Evolutionary conservation across 2,113 vertebrate genomes (phyloP), one percentile per base, ranked within the genome.

Genomic region (Hemicordylus capensis): DNA sequence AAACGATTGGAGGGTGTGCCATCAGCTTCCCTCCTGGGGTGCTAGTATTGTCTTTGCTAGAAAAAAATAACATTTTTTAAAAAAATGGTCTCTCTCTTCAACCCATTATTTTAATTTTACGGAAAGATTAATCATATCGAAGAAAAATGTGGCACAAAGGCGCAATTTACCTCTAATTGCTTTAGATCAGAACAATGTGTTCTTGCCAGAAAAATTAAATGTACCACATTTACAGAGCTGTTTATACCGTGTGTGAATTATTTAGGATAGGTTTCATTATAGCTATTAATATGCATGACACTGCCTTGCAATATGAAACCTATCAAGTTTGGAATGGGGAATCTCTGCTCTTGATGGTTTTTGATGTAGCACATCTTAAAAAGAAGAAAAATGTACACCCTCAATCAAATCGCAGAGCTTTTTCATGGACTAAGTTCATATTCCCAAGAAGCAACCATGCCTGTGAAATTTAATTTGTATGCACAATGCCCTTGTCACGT

Each of bases 251-350:
- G 77, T 63, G n/a, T 91, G 86, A 93, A 89, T 93, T 92, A 90
- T 92, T 92, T 90, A 75, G 80, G 76, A 79, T 86, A 88, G 89
- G 51, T 91, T 95, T 92, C 84, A 88, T 92, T 92, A 80, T 86
- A n/a, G 75, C 69, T 74, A 89, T 93, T 92, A 93, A 93, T 92
- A 93, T 94, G 90, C 75, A 87, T 86, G 83, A 77, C 64, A 73
- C 9, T 80, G 64, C 83, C 81, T 69, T 87, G 76, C 87, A 83
- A 88, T 89, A 84, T 66, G 75, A 93, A 93, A 89, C 28, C 61
- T 77, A 93, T 91, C 80, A 88, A 89, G 77, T 28, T 87, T 89
- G 42, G 64, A 76, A 84, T 90, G 80, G 83, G 90, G 86, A 67
- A 44, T 93, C 89, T 92, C 86, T 88, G 85, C 86, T 59, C 56